Evolutionary conservation across 2,888 invertebrate species (phyloP).

Genomic region (Vanessa cardui): DNA sequence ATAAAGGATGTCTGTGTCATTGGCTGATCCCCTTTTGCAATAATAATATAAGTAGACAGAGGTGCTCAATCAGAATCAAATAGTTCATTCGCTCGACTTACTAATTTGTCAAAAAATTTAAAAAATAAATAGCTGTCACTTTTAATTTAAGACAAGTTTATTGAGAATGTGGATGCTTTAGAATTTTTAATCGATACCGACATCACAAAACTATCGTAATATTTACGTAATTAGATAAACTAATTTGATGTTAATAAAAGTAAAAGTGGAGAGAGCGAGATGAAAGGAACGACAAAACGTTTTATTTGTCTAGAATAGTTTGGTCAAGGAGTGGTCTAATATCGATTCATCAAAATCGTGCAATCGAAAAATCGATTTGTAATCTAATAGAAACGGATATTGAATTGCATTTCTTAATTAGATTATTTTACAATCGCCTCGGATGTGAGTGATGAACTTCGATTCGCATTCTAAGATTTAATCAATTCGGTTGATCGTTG

Average conservation of each 20-base stretch:
- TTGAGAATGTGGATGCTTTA: conserved; percentile 8
- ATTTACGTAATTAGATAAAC: conserved; percentile 34
- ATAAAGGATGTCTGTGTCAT: too few relatives aligned
- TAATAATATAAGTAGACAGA: too few relatives aligned
- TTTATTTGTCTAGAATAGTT: conserved; percentile 25
- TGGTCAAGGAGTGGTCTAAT: conserved; percentile 29
- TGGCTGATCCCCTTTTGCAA: too few relatives aligned
- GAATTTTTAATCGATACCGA: conserved; percentile 23
- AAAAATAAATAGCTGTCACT: too few relatives aligned
- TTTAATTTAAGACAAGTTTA: conserved; percentile 3
- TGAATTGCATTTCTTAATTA: conserved; percentile 27
- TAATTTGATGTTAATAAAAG: conserved; percentile 26
- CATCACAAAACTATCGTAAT: conserved; percentile 25
- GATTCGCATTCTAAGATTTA: conserved; percentile 1
- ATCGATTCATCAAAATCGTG: conserved; percentile 38
- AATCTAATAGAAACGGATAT: conserved; percentile 31
- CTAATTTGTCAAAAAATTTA: too few relatives aligned
- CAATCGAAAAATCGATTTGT: conserved; percentile 32
- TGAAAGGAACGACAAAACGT: conserved; percentile 31
- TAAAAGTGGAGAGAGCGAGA: conserved; percentile 29
- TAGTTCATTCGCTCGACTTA: too few relatives aligned
- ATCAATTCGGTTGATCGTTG: background rate
- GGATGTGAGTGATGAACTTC: conserved; percentile 1
- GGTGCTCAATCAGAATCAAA: too few relatives aligned
- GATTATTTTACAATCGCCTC: conserved; percentile 13